phyloP scores from a whole-genome alignment of 2,888 invertebrate species.

The Yponomeuta plumbellus region DNA sequence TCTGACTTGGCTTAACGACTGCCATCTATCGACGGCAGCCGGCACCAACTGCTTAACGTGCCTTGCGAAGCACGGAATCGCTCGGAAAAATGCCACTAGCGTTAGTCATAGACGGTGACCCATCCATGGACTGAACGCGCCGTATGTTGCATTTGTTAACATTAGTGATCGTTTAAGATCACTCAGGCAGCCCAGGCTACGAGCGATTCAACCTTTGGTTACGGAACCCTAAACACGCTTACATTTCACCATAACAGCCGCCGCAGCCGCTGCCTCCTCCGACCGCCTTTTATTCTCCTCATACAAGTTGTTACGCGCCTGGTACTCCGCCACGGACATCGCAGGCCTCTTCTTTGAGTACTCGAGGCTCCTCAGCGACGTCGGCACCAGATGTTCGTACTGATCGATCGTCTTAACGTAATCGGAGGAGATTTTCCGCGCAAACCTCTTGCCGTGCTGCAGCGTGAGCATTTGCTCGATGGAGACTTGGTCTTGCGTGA shows the following conservation, averaged over 20 bases:
- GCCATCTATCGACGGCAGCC: too few species aligned
- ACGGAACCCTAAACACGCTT: too few species aligned
- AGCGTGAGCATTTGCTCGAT: constrained; percentile 42
- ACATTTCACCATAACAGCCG: background rate
- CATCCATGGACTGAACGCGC: too few species aligned
- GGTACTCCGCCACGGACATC: constrained; percentile 47
- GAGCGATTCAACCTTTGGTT: too few species aligned
- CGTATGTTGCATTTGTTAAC: too few species aligned
- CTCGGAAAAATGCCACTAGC: too few species aligned
- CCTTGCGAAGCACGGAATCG: too few species aligned
- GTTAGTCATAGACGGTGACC: too few species aligned
- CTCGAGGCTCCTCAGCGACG: constrained; percentile 48
- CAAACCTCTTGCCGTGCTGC: constrained; percentile 46
- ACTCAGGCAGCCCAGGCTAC: too few species aligned
- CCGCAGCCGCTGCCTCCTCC: background rate
- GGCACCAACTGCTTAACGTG: too few species aligned
- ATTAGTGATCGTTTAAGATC: too few species aligned
- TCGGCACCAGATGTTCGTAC: constrained; percentile 35
- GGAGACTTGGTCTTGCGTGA: constrained; percentile 25
- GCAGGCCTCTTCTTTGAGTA: constrained; percentile 49
- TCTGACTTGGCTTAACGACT: too few species aligned
- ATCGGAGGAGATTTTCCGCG: constrained; percentile 56
- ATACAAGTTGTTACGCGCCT: constrained; percentile 42
- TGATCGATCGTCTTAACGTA: constrained; percentile 53
- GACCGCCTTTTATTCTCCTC: constrained; percentile 22